Evolutionary conservation across 1,140 invertebrate genomes (phyloP), one percentile per base, ranked within the genome.

Genomic region (Ladona fulva): DNA sequence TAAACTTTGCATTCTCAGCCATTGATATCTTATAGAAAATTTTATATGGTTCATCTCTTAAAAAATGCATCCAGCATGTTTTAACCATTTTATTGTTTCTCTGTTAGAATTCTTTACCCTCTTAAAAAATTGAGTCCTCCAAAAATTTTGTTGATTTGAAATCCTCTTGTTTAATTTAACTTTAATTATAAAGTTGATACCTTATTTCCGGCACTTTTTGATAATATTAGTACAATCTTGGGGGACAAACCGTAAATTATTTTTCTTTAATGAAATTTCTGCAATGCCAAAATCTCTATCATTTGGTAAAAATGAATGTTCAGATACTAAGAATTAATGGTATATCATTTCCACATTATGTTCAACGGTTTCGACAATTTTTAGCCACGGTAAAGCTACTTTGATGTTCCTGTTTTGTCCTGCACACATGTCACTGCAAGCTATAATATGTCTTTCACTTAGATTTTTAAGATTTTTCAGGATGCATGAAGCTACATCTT

Each of bases 401-500:
- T 80, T 77, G 29, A 79, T 76, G 52, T 80, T 80, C 66, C 77
- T 79, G 75, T 78, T 81, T 79, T 81, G n/a, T 11, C 81, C 81
- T 24, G 29, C 76, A 42, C 77, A 80, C n/a, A n/a, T n/a, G n/a
- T n/a, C n/a, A n/a, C n/a, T n/a, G n/a, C n/a, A n/a, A n/a, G n/a
- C n/a, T n/a, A n/a, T n/a, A n/a, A n/a, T n/a, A n/a, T n/a, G n/a
- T n/a, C n/a, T n/a, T n/a, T n/a, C n/a, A n/a, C n/a, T 74, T 73
- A 80, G 24, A 75, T 81, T 77, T 77, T 80, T 73, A 52, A 81
- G 25, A 80, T 81, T 77, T 77, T 76, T 78, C 37, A 80, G 22
- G 77, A 82, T 77, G 76, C 82, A 82, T 59, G 79, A 80, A 76
- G 59, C 78, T 25, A n/a, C n/a, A n/a, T n/a, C n/a, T n/a, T n/a